Percentiles rank a stretch among this genome's conserved stretches.
Evolutionary conservation across 2,888 invertebrate genomes (phyloP).

Genomic region (Alentia gelatinosa): DNA sequence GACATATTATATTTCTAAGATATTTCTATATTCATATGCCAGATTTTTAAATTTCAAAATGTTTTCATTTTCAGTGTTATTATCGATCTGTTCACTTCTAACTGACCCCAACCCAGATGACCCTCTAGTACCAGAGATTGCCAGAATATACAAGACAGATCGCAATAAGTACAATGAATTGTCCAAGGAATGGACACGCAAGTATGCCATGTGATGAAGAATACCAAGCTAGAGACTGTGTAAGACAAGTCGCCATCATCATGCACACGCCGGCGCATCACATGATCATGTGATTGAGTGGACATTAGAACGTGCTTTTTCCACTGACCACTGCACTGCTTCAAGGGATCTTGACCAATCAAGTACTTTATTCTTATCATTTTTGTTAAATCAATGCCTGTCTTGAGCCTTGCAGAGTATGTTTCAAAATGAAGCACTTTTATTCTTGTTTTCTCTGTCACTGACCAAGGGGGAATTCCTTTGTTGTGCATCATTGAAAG

Average conservation of each 20-base stretch:
- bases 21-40: too few species aligned
- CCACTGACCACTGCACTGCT: conserved; percentile 54
- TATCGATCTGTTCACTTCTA: conserved; percentile 99
- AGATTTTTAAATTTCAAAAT: too few species aligned
- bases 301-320: conserved; percentile 45
- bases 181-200: conserved; percentile 88
- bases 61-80: conserved; percentile 91
- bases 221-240: conserved; percentile 39
- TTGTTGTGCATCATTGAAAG: background rate
- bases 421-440: background rate
- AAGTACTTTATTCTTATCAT: background rate
- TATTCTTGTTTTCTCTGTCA: background rate
- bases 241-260: conserved; percentile 31
- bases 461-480: background rate
- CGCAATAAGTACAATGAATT: conserved; percentile 99
- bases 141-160: conserved; percentile 99
- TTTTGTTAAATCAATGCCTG: conserved; percentile 10
- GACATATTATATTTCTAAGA: too few species aligned
- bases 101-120: conserved; percentile 99
- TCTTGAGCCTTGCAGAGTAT: conserved; percentile 26
- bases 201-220: conserved; percentile 58
- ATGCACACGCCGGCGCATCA: conserved; percentile 43
- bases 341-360: conserved; percentile 40
- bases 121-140: conserved; percentile 99
- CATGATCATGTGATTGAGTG: conserved; percentile 45